Conservation (phyloP, 2,888 invertebrate genomes). For the Oxyteleia sp. region DNA sequence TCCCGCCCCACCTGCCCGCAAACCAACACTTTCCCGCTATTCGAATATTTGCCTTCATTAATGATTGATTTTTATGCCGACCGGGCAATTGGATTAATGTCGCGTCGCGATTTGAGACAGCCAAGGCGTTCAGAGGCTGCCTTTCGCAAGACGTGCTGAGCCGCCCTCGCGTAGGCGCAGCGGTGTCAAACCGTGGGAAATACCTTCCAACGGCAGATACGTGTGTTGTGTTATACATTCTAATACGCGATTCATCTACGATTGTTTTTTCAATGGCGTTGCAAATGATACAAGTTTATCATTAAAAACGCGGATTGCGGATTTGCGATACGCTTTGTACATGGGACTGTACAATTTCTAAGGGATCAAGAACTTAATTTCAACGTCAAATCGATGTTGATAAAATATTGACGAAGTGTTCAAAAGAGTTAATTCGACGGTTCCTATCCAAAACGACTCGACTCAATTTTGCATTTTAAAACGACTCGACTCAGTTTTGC, state of each 20-base stretch:
- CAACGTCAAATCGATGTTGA: no score
- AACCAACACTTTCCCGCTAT: constrained; percentile 40
- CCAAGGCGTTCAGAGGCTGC: constrained; percentile 62
- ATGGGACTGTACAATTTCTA: background rate
- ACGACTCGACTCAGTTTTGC: no score
- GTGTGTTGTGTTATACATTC: constrained; percentile 60
- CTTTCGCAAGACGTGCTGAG: constrained; percentile 70
- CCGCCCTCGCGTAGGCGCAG: constrained; percentile 71
- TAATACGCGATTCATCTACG: constrained; percentile 51
- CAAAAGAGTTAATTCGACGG: no score
- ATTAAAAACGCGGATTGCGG: background rate
- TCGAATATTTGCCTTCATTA: constrained; percentile 44
- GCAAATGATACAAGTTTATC: constrained; percentile 9
- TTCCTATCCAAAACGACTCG: no score
- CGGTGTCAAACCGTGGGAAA: constrained; percentile 75
- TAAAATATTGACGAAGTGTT: no score
- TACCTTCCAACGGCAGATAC: constrained; percentile 34
- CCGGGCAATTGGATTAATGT: constrained; percentile 66
- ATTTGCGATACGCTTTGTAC: background rate
- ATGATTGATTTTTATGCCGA: constrained; percentile 55
- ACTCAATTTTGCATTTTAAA: no score
- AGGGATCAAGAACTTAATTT: no score
- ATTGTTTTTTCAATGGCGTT: constrained; percentile 19
- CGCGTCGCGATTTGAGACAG: constrained; percentile 48
- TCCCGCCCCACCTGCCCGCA: background rate